Evolutionary conservation across 2,113 vertebrate genomes (phyloP), one percentile per base, ranked within the genome.

Genomic region (Nycticorax nycticorax): DNA sequence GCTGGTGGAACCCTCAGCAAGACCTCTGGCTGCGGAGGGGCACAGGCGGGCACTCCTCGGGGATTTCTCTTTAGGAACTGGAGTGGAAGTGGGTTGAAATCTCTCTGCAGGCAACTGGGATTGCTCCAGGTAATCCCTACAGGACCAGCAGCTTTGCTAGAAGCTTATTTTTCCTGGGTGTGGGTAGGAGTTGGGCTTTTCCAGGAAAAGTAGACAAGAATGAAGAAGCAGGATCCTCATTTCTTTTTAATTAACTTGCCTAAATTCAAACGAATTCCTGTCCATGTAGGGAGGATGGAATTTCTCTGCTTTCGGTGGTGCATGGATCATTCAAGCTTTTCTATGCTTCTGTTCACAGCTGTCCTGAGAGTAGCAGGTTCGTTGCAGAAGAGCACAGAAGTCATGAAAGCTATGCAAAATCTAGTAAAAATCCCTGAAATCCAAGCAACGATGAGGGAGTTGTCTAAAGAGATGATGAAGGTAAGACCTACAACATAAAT

Each of bases 391-490:
- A 99, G 99, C 98, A 99, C 99, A 71, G 99, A 99, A 84, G 99
- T 99, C 79, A 99, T 99, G 99, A 99, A 99, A 97, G 99, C 99
- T 95, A 99, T 99, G 99, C 99, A 99, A 94, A 99, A 82, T 78
- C 97, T 99, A 11, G 97, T 99, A 43, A 99, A 99, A 98, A 98
- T 99, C 97, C 99, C 99, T 35, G 99, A 99, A 98, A 99, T 99
- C 95, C 99, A 99, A 97, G 99, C 99, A 66, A 99, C 99, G 1
- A 99, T 99, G 99, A 98, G 99, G 87, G 99, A 99, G 1, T 97
- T 99, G 33, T 99, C 99, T 88, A 99, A 99, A 94, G 99, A 99
- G 97, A 99, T 99, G 99, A 99, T 99, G 98, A 99, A 99, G 99
- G 99, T 99, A 59, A 98, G 97, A 43, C 50, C 53, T 64, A 8